A percentile compares a stretch with the other conserved stretches of the same genome.
These are phyloP conservation scores for Itoplectis maculator DNA, from an alignment of 2,888 invertebrate species.

Conservation along the genomic window DNA sequence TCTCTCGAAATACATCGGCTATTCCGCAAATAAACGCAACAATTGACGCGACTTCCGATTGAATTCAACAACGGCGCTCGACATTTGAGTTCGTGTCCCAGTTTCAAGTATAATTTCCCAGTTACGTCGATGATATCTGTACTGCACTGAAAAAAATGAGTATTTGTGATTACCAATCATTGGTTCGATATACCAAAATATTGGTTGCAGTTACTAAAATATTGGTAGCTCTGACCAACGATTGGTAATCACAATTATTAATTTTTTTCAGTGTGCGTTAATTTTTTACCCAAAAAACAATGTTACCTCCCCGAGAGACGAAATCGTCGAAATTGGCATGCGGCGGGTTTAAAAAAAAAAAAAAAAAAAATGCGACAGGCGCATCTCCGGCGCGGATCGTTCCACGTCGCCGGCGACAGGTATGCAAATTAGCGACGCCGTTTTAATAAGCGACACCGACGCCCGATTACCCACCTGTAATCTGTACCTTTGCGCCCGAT, in stretches of 20 bases:
- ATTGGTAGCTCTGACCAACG: not conserved
- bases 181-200: too few relatives aligned
- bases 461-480: constrained; percentile 54
- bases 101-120: too few relatives aligned
- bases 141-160: not conserved
- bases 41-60: constrained; percentile 43
- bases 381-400: constrained; percentile 23
- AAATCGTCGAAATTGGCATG: too few relatives aligned
- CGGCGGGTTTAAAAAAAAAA: not conserved
- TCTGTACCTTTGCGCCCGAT: constrained; percentile 35
- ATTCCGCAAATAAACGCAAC: constrained; percentile 51
- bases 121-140: too few relatives aligned
- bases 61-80: too few relatives aligned
- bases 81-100: too few relatives aligned
- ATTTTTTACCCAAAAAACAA: too few relatives aligned
- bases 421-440: constrained; percentile 60
- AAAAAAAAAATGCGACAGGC: not conserved
- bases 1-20: constrained; percentile 30
- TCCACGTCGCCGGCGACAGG: constrained; percentile 42
- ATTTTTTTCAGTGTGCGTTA: too few relatives aligned
- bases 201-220: too few relatives aligned
- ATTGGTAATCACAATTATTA: not conserved
- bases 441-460: constrained; percentile 58
- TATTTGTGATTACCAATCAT: too few relatives aligned
- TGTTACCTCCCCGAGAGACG: too few relatives aligned